phyloP scores from a whole-genome alignment of 2,888 invertebrate species.

The Clistopyga incitator region DNA sequence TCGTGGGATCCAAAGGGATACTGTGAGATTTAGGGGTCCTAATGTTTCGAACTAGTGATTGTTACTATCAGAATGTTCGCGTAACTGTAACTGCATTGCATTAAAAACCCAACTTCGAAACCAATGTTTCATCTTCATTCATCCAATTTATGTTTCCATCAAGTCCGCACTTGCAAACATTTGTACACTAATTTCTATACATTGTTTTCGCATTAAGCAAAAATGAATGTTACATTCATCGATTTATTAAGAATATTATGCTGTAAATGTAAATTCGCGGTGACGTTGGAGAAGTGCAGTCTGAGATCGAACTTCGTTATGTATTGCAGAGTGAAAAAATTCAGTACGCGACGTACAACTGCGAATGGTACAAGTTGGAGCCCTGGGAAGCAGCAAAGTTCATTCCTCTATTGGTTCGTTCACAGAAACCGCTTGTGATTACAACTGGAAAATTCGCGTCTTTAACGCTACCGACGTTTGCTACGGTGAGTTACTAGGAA shows the following conservation, averaged over 20 bases:
- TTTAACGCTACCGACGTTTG: constrained; percentile 45
- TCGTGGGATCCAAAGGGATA: too few species aligned
- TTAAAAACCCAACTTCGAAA: not conserved
- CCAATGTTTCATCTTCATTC: too few species aligned
- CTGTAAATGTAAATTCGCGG: not conserved
- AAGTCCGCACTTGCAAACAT: not conserved
- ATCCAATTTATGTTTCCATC: not conserved
- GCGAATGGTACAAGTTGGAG: constrained; percentile 51
- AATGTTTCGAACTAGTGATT: too few species aligned
- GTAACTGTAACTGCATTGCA: not conserved
- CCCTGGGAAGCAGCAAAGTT: constrained; percentile 24
- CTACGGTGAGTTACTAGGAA: constrained; percentile 16
- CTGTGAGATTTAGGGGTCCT: too few species aligned
- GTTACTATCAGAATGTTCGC: not conserved
- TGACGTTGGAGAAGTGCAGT: not conserved
- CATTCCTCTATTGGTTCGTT: constrained; percentile 41
- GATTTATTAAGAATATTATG: not conserved
- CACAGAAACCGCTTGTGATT: constrained; percentile 44
- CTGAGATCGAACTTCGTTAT: not conserved
- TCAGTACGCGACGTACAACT: constrained; percentile 48
- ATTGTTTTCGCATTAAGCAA: not conserved
- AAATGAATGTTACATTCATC: not conserved
- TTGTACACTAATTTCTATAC: not conserved
- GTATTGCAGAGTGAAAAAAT: constrained; percentile 35
- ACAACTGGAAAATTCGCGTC: constrained; percentile 56